Conservation (phyloP, 2,888 invertebrate genomes). For the Anoncus sp. region DNA sequence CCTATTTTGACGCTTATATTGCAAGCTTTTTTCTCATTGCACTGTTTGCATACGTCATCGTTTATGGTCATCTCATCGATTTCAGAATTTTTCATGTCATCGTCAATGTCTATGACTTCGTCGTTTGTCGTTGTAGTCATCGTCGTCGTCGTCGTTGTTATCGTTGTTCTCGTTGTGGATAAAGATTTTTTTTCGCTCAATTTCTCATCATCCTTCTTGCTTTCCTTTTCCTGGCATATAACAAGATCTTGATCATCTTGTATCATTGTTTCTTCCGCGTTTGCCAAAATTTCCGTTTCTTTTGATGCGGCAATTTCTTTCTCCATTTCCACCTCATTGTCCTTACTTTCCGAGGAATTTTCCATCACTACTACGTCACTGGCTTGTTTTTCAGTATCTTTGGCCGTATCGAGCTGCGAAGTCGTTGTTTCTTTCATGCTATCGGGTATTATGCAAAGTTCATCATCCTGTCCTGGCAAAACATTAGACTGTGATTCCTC, state of each 20-base stretch:
- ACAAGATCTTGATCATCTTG: neutral
- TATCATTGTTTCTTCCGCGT: slow-evolving; percentile 83
- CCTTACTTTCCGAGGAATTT: slow-evolving; percentile 29
- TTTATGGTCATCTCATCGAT: slow-evolving; percentile 76
- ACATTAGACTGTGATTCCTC: slow-evolving; percentile 73
- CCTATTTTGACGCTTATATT: slow-evolving; percentile 84
- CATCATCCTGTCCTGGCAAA: slow-evolving; percentile 81
- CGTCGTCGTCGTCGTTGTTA: slow-evolving; percentile 68
- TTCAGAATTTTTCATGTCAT: slow-evolving; percentile 80
- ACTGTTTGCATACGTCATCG: slow-evolving; percentile 78
- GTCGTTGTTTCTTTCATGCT: slow-evolving; percentile 76
- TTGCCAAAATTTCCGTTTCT: slow-evolving; percentile 76
- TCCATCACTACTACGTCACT: slow-evolving; percentile 51
- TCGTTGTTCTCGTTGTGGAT: no score
- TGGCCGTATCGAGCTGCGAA: slow-evolving; percentile 55
- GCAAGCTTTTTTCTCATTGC: slow-evolving; percentile 75
- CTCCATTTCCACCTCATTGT: slow-evolving; percentile 2
- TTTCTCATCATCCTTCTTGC: slow-evolving; percentile 28
- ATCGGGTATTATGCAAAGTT: slow-evolving; percentile 81
- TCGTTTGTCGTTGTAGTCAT: slow-evolving; percentile 68
- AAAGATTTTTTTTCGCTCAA: slow-evolving; percentile 37
- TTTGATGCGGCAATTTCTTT: slow-evolving; percentile 39
- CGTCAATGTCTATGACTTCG: slow-evolving; percentile 84
- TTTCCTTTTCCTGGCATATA: neutral
- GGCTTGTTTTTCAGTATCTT: no score